Evolutionary conservation across 2,888 invertebrate genomes (phyloP).

Genomic region (Hylaea fasciaria): DNA sequence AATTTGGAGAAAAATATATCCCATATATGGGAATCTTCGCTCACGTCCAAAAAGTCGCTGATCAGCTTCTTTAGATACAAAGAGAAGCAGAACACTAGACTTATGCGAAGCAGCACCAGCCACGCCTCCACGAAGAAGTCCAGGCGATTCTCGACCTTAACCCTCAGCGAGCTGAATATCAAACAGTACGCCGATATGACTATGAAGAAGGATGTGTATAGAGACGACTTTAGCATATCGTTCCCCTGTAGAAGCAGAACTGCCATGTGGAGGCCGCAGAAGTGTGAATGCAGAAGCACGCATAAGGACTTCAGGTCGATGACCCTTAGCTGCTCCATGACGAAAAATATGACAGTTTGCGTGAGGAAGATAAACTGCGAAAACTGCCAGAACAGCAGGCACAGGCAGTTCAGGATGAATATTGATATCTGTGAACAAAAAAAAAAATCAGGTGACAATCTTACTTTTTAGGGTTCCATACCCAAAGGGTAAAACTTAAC

Average conservation of each 20-base stretch:
- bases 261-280: conserved; percentile 73
- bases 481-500: too few relatives aligned
- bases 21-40: conserved; percentile 88
- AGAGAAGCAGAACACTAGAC: conserved; percentile 52
- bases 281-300: conserved; percentile 71
- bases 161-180: conserved; percentile 64
- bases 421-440: conserved; percentile 64
- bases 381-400: conserved; percentile 90
- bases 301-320: conserved; percentile 74
- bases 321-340: conserved; percentile 86
- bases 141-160: conserved; percentile 62
- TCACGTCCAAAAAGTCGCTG: conserved; percentile 61
- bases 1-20: conserved; percentile 90
- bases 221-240: conserved; percentile 77
- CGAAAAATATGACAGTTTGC: conserved; percentile 89
- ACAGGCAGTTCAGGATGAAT: conserved; percentile 71
- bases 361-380: conserved; percentile 92
- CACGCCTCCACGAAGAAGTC: conserved; percentile 63
- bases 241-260: conserved; percentile 74
- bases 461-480: too few relatives aligned
- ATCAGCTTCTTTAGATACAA: conserved; percentile 74
- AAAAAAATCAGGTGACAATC: neutral
- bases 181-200: conserved; percentile 67
- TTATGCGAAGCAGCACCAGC: conserved; percentile 59
- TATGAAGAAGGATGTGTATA: conserved; percentile 78